phyloP scores from a whole-genome alignment of 2,797 vertebrate species.

The Megaceryle alcyon region DNA sequence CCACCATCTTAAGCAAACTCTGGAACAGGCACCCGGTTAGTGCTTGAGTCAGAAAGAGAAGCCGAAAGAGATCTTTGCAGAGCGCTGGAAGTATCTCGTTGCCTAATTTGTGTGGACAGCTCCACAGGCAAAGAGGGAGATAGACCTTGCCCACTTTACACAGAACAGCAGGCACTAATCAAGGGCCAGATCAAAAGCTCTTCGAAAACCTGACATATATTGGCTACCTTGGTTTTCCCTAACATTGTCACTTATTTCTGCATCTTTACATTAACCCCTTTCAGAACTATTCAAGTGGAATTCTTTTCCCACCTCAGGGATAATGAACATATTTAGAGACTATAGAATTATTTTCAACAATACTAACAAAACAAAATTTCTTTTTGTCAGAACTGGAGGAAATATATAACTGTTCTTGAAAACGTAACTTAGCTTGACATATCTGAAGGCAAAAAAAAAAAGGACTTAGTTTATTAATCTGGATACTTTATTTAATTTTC shows the following conservation, averaged over 20 bases:
- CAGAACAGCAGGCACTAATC: not conserved
- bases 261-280: not conserved
- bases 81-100: not conserved
- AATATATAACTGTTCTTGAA: not conserved
- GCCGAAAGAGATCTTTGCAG: not conserved
- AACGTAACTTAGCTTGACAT: constrained; percentile 15
- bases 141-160: not conserved
- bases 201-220: not conserved
- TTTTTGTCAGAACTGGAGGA: constrained; percentile 27
- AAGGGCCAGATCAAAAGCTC: not conserved
- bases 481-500: constrained; percentile 63
- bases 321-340: not conserved
- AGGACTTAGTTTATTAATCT: constrained; percentile 47
- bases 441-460: constrained; percentile 36
- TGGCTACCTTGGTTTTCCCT: not conserved
- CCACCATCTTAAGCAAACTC: not conserved
- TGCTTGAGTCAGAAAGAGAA: not conserved
- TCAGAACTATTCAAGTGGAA: not conserved
- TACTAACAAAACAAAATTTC: not conserved
- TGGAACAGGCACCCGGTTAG: not conserved
- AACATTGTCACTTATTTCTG: not conserved
- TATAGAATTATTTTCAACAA: not conserved
- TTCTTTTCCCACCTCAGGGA: not conserved
- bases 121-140: not conserved
- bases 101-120: not conserved